phyloP scores from a whole-genome alignment of 2,113 vertebrate genomes.

The Stomatorhinus ivindoensis region DNA sequence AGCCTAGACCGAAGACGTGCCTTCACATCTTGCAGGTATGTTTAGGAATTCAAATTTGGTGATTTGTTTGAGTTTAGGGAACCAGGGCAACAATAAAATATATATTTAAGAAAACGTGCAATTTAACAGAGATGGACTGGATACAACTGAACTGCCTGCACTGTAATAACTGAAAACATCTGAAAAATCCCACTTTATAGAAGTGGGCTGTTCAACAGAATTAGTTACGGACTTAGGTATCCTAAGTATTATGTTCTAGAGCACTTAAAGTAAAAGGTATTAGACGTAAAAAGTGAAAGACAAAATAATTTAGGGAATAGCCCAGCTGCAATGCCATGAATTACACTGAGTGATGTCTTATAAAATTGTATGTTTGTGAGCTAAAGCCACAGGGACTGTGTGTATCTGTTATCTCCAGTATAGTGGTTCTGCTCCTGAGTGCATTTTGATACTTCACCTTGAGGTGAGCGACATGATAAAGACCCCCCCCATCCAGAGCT shows the following conservation, averaged over 20 bases:
- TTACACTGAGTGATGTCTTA: neutral
- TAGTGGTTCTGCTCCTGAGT: neutral
- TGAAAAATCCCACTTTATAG: neutral
- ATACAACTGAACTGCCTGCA: neutral
- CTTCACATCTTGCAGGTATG: neutral
- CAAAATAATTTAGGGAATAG: neutral
- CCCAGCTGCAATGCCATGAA: neutral
- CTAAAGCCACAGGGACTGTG: neutral
- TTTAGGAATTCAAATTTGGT: neutral
- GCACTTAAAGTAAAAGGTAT: neutral
- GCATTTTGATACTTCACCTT: neutral
- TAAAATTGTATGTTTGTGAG: neutral
- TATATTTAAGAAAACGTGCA: neutral
- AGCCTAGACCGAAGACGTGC: neutral
- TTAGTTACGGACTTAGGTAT: neutral
- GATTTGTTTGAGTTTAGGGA: neutral
- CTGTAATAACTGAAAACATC: neutral
- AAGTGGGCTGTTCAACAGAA: neutral
- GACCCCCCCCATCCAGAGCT: neutral
- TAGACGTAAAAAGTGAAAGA: neutral
- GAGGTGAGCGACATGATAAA: neutral
- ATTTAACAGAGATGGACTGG: neutral
- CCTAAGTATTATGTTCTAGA: neutral
- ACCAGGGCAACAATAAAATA: neutral
- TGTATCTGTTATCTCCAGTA: neutral